Conservation (phyloP, 1,140 invertebrate species). For the Ceratina australensis region DNA sequence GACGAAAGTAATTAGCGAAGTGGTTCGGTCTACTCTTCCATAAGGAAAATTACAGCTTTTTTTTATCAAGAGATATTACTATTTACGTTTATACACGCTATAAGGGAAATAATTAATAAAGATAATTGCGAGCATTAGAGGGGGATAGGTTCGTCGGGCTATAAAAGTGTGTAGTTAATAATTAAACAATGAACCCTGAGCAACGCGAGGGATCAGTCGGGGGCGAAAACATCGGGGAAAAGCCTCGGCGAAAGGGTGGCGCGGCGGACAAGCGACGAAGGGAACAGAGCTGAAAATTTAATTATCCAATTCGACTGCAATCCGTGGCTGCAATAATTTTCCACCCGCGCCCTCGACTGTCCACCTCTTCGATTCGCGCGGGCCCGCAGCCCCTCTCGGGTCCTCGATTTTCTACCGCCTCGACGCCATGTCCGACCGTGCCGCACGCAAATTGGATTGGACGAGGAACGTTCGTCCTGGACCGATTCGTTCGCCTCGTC, state of each 20-base stretch:
- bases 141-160: no score
- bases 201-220: no score
- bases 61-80: no score
- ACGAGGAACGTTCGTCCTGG: constrained; percentile 52
- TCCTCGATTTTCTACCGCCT: constrained; percentile 14
- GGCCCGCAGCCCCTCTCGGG: background rate
- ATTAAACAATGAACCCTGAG: no score
- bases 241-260: background rate
- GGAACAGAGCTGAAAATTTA: constrained; percentile 66
- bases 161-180: no score
- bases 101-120: no score
- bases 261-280: constrained; percentile 49
- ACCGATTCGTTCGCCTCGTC: constrained; percentile 43
- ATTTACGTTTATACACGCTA: no score
- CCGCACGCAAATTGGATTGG: constrained; percentile 66
- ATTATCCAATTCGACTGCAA: constrained; percentile 69
- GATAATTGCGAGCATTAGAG: no score
- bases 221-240: background rate
- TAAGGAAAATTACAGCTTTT: background rate
- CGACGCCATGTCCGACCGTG: constrained; percentile 6
- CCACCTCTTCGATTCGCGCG: constrained; percentile 11
- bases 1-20: background rate
- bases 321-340: constrained; percentile 69
- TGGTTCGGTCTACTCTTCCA: background rate
- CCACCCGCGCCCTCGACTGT: constrained; percentile 42